Conservation (phyloP, 2,113 vertebrate species). For the Archocentrus centrarchus region DNA sequence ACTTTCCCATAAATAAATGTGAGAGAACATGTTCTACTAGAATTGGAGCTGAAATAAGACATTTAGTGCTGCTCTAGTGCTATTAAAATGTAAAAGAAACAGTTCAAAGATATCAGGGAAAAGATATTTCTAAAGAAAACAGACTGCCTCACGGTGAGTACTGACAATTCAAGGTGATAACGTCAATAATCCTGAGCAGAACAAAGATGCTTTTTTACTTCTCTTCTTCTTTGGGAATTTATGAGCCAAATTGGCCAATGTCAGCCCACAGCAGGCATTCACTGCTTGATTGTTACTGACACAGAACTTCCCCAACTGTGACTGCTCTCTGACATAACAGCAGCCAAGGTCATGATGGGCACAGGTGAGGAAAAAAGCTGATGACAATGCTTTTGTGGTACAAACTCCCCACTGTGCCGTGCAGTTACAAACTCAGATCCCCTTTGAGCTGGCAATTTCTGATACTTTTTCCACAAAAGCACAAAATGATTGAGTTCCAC, state of each 20-base stretch:
- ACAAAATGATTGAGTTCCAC: not conserved
- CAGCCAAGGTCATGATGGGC: conserved; percentile 56
- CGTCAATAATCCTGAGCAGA: not conserved
- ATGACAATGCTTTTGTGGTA: conserved; percentile 23
- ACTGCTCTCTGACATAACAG: conserved; percentile 33
- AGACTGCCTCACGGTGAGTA: not conserved
- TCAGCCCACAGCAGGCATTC: conserved; percentile 39
- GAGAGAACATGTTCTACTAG: not conserved
- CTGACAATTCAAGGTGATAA: not conserved
- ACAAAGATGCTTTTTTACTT: not conserved
- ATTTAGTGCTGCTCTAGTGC: not conserved
- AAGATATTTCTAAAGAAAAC: not conserved
- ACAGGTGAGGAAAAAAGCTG: conserved; percentile 30
- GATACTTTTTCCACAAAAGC: not conserved
- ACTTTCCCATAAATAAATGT: not conserved
- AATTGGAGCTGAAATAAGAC: not conserved
- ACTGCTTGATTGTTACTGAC: conserved; percentile 51
- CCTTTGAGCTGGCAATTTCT: conserved; percentile 12
- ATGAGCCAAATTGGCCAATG: conserved; percentile 1
- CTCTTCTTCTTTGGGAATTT: conserved; percentile 4
- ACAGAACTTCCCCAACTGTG: conserved; percentile 27
- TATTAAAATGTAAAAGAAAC: not conserved
- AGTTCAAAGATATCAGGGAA: not conserved
- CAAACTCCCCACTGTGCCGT: not conserved
- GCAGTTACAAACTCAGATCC: conserved; percentile 9